phyloP scores from a whole-genome alignment of 1,140 invertebrate species.

The Steinernema khuongi region DNA sequence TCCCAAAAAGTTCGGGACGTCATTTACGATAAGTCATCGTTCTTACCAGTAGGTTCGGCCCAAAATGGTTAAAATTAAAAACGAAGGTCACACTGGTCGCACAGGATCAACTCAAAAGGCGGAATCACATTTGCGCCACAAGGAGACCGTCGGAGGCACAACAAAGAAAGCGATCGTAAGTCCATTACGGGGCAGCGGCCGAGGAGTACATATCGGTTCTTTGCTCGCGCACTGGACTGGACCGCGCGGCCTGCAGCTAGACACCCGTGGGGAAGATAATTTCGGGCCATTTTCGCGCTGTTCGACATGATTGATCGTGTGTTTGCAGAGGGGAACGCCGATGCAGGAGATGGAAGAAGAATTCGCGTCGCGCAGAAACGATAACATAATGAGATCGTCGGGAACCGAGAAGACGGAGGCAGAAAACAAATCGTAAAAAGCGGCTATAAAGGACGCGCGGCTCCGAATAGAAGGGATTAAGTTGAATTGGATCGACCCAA shows the following conservation, averaged over 20 bases:
- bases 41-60: too few species aligned
- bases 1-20: too few species aligned
- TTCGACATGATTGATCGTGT: slow-evolving; percentile 9
- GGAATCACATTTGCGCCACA: too few species aligned
- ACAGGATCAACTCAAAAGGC: too few species aligned
- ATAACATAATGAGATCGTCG: slow-evolving; percentile 1
- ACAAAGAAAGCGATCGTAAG: too few species aligned
- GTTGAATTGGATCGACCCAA: not conserved
- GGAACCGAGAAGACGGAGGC: not conserved
- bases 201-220: too few species aligned
- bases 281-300: slow-evolving; percentile 14
- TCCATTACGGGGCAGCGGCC: too few species aligned
- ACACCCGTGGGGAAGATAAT: slow-evolving; percentile 4
- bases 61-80: too few species aligned
- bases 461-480: not conserved
- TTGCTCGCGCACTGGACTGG: too few species aligned
- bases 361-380: not conserved
- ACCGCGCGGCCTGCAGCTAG: not conserved
- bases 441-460: not conserved
- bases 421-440: slow-evolving; percentile 14
- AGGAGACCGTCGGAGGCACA: too few species aligned
- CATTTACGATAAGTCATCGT: too few species aligned
- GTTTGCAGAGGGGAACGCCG: slow-evolving; percentile 11
- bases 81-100: too few species aligned
- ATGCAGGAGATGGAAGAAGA: not conserved